Evolutionary conservation across 2,888 invertebrate genomes (phyloP).

Genomic region (Campoletis raptor): DNA sequence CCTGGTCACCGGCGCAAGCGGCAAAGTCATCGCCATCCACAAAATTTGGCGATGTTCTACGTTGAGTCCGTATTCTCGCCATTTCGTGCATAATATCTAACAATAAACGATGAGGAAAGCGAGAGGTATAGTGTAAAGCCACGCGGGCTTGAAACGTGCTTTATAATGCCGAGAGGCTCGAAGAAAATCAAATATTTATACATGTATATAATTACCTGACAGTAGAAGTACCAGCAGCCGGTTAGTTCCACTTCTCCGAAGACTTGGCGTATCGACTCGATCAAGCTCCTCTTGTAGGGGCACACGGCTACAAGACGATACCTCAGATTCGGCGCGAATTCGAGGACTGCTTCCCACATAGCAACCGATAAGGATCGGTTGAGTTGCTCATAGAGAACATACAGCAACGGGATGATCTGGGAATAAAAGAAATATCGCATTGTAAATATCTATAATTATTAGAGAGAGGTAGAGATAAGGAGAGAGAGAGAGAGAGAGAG

Average conservation of each 20-base stretch:
- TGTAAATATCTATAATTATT: not conserved
- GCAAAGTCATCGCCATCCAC: constrained; percentile 13
- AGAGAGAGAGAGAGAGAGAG: too few relatives aligned
- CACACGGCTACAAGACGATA: constrained; percentile 7
- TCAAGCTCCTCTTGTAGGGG: constrained; percentile 10
- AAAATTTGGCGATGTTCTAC: constrained; percentile 1
- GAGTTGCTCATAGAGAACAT: constrained; percentile 2
- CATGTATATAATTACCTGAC: constrained; percentile 5
- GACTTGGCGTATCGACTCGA: constrained; percentile 10
- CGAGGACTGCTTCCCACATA: constrained; percentile 13
- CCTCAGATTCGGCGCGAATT: not conserved
- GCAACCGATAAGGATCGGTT: not conserved
- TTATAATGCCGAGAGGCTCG: too few relatives aligned
- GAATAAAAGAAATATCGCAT: not conserved
- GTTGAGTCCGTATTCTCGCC: not conserved
- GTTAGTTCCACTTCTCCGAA: constrained; percentile 6
- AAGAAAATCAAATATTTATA: not conserved
- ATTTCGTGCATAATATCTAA: constrained; percentile 15
- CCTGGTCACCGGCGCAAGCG: constrained; percentile 1
- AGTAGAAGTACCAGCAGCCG: constrained; percentile 34
- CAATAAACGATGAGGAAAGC: not conserved
- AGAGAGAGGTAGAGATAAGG: not conserved
- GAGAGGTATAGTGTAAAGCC: not conserved
- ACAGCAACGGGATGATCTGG: constrained; percentile 21
- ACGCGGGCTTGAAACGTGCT: too few relatives aligned